Percentiles rank a stretch among this genome's conserved stretches.
Conservation (phyloP, 37 sponge, comb jelly and placozoan species). For the Hexactinellida sp. region DNA sequence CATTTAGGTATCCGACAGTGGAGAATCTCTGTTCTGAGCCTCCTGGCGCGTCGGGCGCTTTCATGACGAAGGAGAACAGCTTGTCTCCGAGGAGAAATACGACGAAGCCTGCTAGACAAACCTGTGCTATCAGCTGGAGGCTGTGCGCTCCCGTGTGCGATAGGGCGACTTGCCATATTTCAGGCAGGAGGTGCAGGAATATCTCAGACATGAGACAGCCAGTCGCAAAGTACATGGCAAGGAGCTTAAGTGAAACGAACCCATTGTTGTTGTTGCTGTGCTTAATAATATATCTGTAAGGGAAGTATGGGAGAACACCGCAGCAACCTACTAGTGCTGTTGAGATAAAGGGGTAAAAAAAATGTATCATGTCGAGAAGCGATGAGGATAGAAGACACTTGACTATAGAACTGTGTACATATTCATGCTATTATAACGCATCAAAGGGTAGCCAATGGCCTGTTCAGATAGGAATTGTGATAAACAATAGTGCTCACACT, state of each 20-base stretch:
- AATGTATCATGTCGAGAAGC: neutral
- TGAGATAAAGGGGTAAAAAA: neutral
- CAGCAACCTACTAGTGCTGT: slow-evolving; percentile 16
- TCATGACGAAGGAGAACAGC: neutral
- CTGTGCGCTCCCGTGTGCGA: neutral
- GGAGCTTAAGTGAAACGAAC: neutral
- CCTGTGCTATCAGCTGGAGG: neutral
- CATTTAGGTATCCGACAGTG: neutral
- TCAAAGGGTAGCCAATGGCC: too few relatives aligned
- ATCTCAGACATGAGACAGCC: neutral
- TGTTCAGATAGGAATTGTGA: too few relatives aligned
- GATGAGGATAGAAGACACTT: too few relatives aligned
- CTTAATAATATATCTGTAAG: neutral
- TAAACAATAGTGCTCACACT: too few relatives aligned
- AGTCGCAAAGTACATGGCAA: slow-evolving; percentile 12
- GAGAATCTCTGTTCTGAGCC: neutral
- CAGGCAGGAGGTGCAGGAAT: slow-evolving; percentile 2
- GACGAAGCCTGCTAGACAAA: neutral
- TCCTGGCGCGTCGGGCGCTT: neutral
- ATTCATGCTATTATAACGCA: neutral
- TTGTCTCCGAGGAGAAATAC: slow-evolving; percentile 8
- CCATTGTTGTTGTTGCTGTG: neutral
- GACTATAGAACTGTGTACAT: neutral
- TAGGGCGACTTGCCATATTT: neutral
- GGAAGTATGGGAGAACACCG: neutral